Conservation (phyloP, 2,113 vertebrate genomes). For the Balaeniceps rex region DNA sequence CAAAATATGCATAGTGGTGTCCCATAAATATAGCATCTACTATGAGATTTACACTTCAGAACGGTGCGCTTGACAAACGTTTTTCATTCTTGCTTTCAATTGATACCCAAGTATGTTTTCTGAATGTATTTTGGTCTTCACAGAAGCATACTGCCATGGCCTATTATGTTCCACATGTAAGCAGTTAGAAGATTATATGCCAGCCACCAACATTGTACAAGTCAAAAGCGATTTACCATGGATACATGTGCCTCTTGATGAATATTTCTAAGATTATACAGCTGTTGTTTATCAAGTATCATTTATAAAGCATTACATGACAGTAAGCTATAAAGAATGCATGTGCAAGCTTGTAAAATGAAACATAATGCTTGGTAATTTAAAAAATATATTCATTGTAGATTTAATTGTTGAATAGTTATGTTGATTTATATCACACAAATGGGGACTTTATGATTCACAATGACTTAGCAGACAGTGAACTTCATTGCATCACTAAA, state of each 20-base stretch:
- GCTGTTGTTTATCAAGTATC: slow-evolving; percentile 61
- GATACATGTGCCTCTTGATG: slow-evolving; percentile 52
- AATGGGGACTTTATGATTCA: slow-evolving; percentile 48
- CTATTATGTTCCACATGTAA: background rate
- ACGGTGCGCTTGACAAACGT: background rate
- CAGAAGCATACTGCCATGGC: background rate
- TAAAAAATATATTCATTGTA: slow-evolving; percentile 60
- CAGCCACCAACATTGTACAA: slow-evolving; percentile 6
- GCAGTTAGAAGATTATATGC: slow-evolving; percentile 24
- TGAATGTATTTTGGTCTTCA: slow-evolving; percentile 35
- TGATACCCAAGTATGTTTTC: slow-evolving; percentile 3
- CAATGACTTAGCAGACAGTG: slow-evolving; percentile 24
- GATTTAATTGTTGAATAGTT: slow-evolving; percentile 67
- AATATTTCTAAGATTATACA: slow-evolving; percentile 61
- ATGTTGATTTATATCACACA: slow-evolving; percentile 50
- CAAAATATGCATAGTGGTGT: background rate
- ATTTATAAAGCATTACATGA: slow-evolving; percentile 69
- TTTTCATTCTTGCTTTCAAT: slow-evolving; percentile 18
- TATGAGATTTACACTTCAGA: background rate
- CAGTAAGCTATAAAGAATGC: slow-evolving; percentile 62
- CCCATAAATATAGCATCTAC: background rate
- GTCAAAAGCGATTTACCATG: slow-evolving; percentile 54
- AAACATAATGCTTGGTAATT: slow-evolving; percentile 61
- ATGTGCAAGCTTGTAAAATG: slow-evolving; percentile 57
- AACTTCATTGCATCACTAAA: slow-evolving; percentile 35